phyloP scores from a whole-genome alignment of 2,113 vertebrate genomes.

The Osmerus eperlanus region DNA sequence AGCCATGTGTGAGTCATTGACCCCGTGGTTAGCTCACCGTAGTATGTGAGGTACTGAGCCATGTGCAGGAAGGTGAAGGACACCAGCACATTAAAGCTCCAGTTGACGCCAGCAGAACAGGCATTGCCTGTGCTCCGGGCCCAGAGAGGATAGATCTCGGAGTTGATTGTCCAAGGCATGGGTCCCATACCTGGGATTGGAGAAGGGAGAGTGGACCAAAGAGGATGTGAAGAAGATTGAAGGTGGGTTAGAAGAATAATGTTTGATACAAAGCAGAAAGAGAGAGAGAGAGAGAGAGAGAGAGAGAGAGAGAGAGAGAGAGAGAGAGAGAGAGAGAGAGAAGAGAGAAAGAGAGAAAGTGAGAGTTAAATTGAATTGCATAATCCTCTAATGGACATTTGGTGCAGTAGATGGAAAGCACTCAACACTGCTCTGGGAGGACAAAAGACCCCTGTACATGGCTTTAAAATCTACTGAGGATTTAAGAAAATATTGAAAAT shows the following conservation, averaged over 20 bases:
- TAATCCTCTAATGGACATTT: too few species aligned
- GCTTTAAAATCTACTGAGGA: neutral
- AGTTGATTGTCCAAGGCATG: constrained; percentile 99
- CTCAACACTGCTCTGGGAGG: too few species aligned
- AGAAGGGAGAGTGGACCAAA: neutral
- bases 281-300: neutral
- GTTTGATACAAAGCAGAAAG: neutral
- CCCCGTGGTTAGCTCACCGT: constrained; percentile 72
- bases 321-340: neutral
- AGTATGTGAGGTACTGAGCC: constrained; percentile 93
- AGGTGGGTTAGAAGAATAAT: too few species aligned
- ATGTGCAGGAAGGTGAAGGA: constrained; percentile 94
- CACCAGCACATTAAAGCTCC: constrained; percentile 94
- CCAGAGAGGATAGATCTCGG: constrained; percentile 98
- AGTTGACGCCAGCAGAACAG: constrained; percentile 92
- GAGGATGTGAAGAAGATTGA: too few species aligned
- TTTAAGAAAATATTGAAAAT: neutral
- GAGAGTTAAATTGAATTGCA: neutral
- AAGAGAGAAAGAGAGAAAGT: neutral
- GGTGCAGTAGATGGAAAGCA: too few species aligned
- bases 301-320: neutral
- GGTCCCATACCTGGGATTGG: constrained; percentile 85
- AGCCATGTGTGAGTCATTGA: neutral
- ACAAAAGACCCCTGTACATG: too few species aligned
- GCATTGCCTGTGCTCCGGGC: constrained; percentile 97